Percentiles rank a stretch among this genome's conserved stretches.
phyloP scores from a whole-genome alignment of 2,888 invertebrate genomes.

The Baronia brevicornis region DNA sequence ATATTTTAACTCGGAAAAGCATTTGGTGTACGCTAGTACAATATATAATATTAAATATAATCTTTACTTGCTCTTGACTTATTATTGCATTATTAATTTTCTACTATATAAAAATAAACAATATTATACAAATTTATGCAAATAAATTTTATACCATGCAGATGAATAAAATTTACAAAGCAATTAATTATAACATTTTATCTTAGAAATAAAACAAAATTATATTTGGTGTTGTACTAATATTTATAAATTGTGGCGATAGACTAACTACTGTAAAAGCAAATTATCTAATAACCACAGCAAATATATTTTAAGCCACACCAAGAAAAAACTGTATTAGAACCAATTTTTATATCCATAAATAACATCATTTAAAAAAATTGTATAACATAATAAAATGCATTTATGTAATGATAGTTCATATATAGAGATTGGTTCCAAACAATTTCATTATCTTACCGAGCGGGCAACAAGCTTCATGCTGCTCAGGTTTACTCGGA shows the following conservation, averaged over 20 bases:
- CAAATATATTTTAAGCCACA: conserved; percentile 50
- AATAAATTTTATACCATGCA: conserved; percentile 43
- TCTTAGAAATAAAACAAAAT: no score
- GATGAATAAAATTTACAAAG: conserved; percentile 21
- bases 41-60: no score
- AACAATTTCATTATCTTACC: conserved; percentile 75
- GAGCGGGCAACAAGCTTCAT: conserved; percentile 92
- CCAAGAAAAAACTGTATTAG: conserved; percentile 47
- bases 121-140: conserved; percentile 40
- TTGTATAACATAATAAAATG: conserved; percentile 32
- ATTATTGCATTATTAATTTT: conserved; percentile 34
- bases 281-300: conserved; percentile 28
- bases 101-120: conserved; percentile 45
- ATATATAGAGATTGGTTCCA: conserved; percentile 21
- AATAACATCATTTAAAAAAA: no score
- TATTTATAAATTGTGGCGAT: conserved; percentile 23
- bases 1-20: no score
- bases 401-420: conserved; percentile 6
- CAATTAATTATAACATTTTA: conserved; percentile 13
- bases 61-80: conserved; percentile 63
- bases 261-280: conserved; percentile 29
- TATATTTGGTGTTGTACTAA: conserved; percentile 19
- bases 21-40: no score
- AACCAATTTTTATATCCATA: conserved; percentile 34
- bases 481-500: conserved; percentile 91